Percentiles rank a stretch among this genome's conserved stretches.
phyloP scores from a whole-genome alignment of 2,113 vertebrate genomes.

The Hyperopisus bebe region DNA sequence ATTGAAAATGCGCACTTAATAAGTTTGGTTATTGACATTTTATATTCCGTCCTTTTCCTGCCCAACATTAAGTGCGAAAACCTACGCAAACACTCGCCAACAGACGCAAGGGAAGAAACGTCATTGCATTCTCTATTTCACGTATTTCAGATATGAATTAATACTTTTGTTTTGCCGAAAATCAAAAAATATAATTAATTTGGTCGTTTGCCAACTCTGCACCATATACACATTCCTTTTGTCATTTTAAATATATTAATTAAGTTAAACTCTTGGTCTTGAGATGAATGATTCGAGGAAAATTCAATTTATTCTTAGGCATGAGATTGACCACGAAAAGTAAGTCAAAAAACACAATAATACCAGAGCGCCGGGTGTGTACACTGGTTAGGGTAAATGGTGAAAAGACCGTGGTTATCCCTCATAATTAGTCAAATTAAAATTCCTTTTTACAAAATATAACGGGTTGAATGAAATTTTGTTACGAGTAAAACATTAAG shows the following conservation, averaged over 20 bases:
- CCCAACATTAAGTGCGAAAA: not conserved
- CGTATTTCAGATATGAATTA: not conserved
- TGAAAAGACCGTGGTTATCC: not conserved
- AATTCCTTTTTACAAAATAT: not conserved
- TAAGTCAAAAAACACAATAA: not conserved
- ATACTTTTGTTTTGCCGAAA: not conserved
- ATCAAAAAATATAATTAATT: not conserved
- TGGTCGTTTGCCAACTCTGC: not conserved
- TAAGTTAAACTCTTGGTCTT: not conserved
- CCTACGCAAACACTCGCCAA: not conserved
- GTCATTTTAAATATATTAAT: not conserved
- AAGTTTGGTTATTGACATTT: constrained; percentile 1
- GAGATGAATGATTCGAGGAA: not conserved
- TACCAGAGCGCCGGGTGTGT: not conserved
- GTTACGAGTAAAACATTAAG: not conserved
- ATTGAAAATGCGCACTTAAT: not conserved
- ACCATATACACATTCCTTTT: not conserved
- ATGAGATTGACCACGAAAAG: not conserved
- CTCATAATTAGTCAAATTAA: not conserved
- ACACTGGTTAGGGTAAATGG: not conserved
- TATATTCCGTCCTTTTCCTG: not conserved
- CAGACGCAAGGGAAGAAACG: not conserved
- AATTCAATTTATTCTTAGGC: not conserved
- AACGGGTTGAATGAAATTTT: not conserved
- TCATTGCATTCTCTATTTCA: not conserved